phyloP scores from a whole-genome alignment of 2,888 invertebrate species.

The Calameuta filiformis region DNA sequence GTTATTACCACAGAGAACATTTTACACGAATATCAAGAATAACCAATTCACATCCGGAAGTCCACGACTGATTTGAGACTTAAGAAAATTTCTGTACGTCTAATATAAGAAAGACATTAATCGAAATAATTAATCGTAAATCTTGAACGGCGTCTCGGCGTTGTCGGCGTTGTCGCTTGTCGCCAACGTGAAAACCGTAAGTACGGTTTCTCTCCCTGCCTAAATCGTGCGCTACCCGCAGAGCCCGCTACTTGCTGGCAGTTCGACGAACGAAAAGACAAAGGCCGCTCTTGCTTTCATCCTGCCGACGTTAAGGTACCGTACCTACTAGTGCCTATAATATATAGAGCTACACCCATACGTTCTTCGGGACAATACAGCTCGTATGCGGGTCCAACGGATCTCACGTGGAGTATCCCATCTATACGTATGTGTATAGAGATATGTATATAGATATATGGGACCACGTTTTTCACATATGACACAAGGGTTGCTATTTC shows the following conservation, averaged over 20 bases:
- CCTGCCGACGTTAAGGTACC: constrained; percentile 60
- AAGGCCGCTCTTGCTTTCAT: constrained; percentile 40
- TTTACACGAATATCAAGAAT: too few species aligned
- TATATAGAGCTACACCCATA: not conserved
- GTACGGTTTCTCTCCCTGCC: not conserved
- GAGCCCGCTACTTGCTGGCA: constrained; percentile 54
- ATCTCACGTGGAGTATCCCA: constrained; percentile 54
- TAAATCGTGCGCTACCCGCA: constrained; percentile 56
- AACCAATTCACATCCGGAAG: too few species aligned
- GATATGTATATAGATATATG: too few species aligned
- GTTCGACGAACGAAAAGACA: constrained; percentile 45
- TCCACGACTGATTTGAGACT: too few species aligned
- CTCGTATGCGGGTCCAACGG: constrained; percentile 66
- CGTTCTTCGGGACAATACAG: constrained; percentile 57
- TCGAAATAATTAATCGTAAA: too few species aligned
- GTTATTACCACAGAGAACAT: too few species aligned
- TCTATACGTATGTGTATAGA: too few species aligned
- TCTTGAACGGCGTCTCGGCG: constrained; percentile 42
- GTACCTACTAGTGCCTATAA: constrained; percentile 39
- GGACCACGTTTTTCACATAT: too few species aligned
- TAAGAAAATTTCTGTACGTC: too few species aligned
- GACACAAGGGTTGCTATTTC: too few species aligned
- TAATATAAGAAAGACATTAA: too few species aligned
- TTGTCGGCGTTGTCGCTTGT: constrained; percentile 14
- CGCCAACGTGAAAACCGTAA: not conserved